A percentile compares a stretch with the other conserved stretches of the same genome.
Evolutionary conservation across 2,113 vertebrate genomes (phyloP).

Genomic region (Chaetorhynchus papuensis): DNA sequence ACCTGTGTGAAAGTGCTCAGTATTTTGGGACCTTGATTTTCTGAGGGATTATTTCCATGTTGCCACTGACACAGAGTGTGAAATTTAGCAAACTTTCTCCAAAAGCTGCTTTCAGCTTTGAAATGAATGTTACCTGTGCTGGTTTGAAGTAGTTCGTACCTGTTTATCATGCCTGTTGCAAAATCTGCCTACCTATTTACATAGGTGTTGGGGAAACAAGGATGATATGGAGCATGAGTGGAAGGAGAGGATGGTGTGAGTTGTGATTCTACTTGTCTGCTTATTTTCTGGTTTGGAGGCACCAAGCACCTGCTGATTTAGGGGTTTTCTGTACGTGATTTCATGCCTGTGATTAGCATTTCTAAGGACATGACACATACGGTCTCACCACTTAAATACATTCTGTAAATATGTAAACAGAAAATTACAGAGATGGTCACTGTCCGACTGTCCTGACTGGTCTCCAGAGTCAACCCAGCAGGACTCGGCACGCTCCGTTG

Average conservation of each 20-base stretch:
- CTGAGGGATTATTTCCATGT: not conserved
- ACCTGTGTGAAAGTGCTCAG: not conserved
- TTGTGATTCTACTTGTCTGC: conserved; percentile 40
- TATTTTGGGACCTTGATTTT: not conserved
- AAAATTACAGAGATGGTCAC: conserved; percentile 36
- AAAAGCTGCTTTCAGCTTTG: not conserved
- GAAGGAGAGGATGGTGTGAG: conserved; percentile 20
- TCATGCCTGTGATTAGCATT: conserved; percentile 54
- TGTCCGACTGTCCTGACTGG: conserved; percentile 24
- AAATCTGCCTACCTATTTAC: not conserved
- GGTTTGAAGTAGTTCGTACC: not conserved
- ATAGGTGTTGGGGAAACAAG: conserved; percentile 9
- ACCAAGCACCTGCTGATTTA: conserved; percentile 23
- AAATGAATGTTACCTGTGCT: not conserved
- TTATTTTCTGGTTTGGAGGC: conserved; percentile 41
- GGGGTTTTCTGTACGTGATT: conserved; percentile 42
- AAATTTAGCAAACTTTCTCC: not conserved
- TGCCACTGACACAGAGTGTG: not conserved
- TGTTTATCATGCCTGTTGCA: not conserved
- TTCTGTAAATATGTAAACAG: conserved; percentile 21
- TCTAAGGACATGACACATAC: conserved; percentile 45
- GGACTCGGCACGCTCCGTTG: not conserved
- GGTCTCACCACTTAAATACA: not conserved
- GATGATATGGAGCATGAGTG: not conserved
- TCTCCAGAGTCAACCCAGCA: not conserved